phyloP scores from a whole-genome alignment of 2,797 vertebrate genomes.

The Gastrophryne carolinensis region DNA sequence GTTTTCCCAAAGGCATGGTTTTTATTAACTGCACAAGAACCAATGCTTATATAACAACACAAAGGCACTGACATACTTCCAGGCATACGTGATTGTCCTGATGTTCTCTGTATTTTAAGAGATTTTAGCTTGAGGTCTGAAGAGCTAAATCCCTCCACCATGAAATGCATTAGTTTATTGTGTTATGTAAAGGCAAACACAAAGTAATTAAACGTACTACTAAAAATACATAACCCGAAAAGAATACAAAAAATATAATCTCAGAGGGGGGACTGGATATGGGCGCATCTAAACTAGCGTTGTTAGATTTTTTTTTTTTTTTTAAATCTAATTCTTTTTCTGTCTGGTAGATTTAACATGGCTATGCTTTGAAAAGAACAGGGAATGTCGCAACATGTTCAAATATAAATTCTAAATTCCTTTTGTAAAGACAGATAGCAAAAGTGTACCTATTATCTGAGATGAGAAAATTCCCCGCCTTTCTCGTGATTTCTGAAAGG shows the following conservation, averaged over 20 bases:
- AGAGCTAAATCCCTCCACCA: slow-evolving; percentile 34
- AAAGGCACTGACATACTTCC: slow-evolving; percentile 21
- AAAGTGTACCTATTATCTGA: not conserved
- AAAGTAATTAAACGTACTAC: slow-evolving; percentile 32
- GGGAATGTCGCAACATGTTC: not conserved
- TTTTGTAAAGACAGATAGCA: not conserved
- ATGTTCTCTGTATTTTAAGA: slow-evolving; percentile 10
- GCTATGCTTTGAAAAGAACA: not conserved
- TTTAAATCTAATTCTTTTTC: not conserved
- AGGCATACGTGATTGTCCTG: slow-evolving; percentile 17
- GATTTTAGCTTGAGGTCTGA: slow-evolving; percentile 31
- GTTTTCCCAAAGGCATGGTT: not conserved
- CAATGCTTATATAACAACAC: slow-evolving; percentile 27
- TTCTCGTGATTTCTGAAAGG: no score
- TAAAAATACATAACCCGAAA: slow-evolving; percentile 9
- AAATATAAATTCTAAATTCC: not conserved
- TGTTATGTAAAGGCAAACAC: slow-evolving; percentile 27
- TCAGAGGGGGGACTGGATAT: not conserved
- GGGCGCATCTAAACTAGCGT: not conserved
- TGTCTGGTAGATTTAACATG: not conserved
- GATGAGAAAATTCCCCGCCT: no score
- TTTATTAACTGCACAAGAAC: slow-evolving; percentile 17
- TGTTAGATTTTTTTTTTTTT: not conserved
- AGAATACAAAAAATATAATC: not conserved
- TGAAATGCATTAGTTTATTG: slow-evolving; percentile 40